These are phyloP conservation scores for Eptesicus fuscus DNA, from an alignment of 2,113 vertebrate species.

Conservation along the genomic window DNA sequence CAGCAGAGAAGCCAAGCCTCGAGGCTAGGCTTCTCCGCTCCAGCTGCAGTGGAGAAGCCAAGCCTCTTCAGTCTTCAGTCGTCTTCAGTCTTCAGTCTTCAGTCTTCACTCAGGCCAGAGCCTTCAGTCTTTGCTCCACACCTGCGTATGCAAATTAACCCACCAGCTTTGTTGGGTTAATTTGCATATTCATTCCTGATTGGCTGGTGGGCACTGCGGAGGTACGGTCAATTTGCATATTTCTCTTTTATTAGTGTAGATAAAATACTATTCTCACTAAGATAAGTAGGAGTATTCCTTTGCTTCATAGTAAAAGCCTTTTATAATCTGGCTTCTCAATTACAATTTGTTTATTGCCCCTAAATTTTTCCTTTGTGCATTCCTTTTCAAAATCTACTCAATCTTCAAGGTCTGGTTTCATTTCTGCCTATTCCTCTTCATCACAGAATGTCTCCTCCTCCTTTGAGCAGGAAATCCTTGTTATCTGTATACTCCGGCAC, in stretches of 20 bases:
- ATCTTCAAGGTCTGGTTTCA: neutral
- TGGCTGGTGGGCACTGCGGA: too few relatives aligned
- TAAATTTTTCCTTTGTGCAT: neutral
- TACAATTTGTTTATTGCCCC: neutral
- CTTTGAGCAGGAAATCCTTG: neutral
- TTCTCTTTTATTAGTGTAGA: neutral
- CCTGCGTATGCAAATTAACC: too few relatives aligned
- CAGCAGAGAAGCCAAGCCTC: too few relatives aligned
- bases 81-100: too few relatives aligned
- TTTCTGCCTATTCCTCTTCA: slow-evolving; percentile 6
- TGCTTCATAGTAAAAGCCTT: neutral
- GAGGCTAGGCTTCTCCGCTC: too few relatives aligned
- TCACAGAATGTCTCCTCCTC: neutral
- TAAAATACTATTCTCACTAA: slow-evolving; percentile 12
- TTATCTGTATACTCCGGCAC: neutral
- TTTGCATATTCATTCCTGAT: too few relatives aligned
- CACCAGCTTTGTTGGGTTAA: too few relatives aligned
- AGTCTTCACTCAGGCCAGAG: too few relatives aligned
- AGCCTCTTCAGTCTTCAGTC: too few relatives aligned
- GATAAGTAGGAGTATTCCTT: neutral
- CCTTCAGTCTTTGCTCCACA: too few relatives aligned
- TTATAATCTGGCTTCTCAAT: neutral
- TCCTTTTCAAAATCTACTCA: neutral
- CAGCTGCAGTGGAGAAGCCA: too few relatives aligned
- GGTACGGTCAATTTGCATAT: too few relatives aligned